phyloP scores from a whole-genome alignment of 2,797 vertebrate genomes.

The Lutjanus argentimaculatus region DNA sequence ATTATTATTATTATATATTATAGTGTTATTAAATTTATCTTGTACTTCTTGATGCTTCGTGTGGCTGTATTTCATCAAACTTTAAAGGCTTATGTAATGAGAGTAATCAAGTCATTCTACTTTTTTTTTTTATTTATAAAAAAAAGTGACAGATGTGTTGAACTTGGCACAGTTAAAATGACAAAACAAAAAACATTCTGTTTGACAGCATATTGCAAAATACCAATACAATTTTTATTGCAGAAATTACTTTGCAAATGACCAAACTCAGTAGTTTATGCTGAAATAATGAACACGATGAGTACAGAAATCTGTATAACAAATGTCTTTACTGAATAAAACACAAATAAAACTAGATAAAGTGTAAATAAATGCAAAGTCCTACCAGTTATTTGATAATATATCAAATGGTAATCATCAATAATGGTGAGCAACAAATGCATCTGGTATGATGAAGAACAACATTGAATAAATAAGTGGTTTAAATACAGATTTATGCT shows the following conservation, averaged over 20 bases:
- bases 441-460: background rate
- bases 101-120: conserved; percentile 3
- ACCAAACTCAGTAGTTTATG: conserved; percentile 23
- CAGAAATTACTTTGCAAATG: conserved; percentile 20
- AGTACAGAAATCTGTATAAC: conserved; percentile 51
- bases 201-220: conserved; percentile 9
- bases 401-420: conserved; percentile 35
- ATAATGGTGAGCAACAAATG: background rate
- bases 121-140: conserved; percentile 45
- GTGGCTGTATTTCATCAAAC: background rate
- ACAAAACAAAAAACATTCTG: conserved; percentile 29
- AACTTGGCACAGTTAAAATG: conserved; percentile 14
- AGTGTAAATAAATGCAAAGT: background rate
- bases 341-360: conserved; percentile 11
- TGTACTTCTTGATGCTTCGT: background rate
- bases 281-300: conserved; percentile 21
- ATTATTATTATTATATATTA: no score
- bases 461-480: conserved; percentile 20
- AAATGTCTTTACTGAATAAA: conserved; percentile 39
- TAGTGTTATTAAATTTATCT: no score
- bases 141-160: conserved; percentile 22
- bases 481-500: conserved; percentile 47
- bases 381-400: conserved; percentile 18
- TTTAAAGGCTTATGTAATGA: background rate
- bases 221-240: conserved; percentile 13